Evolutionary conservation across 2,888 invertebrate genomes (phyloP).

Genomic region (Drosophila meridiana): DNA sequence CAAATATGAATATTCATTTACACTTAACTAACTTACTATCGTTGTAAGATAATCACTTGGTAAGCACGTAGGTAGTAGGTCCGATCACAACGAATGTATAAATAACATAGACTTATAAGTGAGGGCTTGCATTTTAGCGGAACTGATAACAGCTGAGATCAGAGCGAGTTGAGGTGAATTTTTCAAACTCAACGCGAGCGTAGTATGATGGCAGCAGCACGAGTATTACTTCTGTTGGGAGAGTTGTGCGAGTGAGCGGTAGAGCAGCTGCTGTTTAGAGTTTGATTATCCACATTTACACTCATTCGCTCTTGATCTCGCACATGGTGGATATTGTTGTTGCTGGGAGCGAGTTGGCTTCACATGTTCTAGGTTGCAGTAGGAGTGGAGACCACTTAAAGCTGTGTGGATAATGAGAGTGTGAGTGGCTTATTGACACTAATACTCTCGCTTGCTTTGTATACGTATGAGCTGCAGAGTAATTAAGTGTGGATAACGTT

Average conservation of each 20-base stretch:
- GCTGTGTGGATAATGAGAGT: background rate
- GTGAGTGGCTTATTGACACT: background rate
- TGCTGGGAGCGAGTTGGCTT: too few relatives aligned
- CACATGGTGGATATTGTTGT: too few relatives aligned
- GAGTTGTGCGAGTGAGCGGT: background rate
- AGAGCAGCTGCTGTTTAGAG: background rate
- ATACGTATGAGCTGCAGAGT: background rate
- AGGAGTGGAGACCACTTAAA: too few relatives aligned
- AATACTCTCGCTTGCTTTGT: background rate
- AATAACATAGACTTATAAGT: too few relatives aligned
- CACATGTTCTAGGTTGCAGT: too few relatives aligned
- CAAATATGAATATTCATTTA: too few relatives aligned
- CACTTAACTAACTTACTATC: background rate
- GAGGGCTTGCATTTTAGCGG: too few relatives aligned
- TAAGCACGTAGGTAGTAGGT: background rate
- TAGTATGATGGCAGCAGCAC: background rate
- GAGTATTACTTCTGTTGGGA: too few relatives aligned
- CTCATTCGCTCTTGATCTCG: background rate
- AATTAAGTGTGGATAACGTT: background rate
- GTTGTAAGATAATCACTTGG: background rate
- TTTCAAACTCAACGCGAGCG: background rate
- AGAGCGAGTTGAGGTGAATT: background rate
- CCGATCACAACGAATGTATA: background rate
- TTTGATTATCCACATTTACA: background rate
- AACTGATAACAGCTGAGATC: background rate